These are phyloP conservation scores for Caenorhabditis wallacei DNA, from an alignment of 2,888 invertebrate species.

Conservation along the genomic window DNA sequence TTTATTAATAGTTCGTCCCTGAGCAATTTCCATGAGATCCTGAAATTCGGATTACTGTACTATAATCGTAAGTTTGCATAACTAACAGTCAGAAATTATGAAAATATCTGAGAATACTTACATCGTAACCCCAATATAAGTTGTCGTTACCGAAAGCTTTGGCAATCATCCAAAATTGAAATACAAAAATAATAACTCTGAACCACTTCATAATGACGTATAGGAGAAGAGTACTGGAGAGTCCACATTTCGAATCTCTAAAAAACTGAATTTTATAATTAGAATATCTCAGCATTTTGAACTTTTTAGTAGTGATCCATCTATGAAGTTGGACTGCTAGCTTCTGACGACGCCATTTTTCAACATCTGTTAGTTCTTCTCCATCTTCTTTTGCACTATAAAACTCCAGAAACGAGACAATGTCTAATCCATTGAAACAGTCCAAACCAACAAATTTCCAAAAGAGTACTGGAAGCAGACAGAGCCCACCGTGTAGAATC, in stretches of 20 bases:
- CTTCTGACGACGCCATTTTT: not conserved
- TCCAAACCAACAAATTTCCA: slow-evolving; percentile 55
- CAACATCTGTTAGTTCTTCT: not conserved
- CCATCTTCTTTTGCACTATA: not conserved
- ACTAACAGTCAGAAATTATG: too few relatives aligned
- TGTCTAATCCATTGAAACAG: slow-evolving; percentile 19
- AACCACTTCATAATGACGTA: slow-evolving; percentile 58
- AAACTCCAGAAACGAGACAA: slow-evolving; percentile 13
- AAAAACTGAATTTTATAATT: not conserved
- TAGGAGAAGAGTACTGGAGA: slow-evolving; percentile 17
- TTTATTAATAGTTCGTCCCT: slow-evolving; percentile 8
- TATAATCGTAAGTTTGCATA: not conserved
- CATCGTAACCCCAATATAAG: slow-evolving; percentile 58
- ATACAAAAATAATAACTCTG: slow-evolving; percentile 23
- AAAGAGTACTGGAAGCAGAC: slow-evolving; percentile 30
- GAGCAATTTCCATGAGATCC: not conserved
- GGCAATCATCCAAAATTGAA: slow-evolving; percentile 52
- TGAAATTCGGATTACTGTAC: not conserved
- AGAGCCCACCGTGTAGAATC: not conserved
- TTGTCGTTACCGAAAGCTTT: slow-evolving; percentile 51
- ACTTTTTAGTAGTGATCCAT: slow-evolving; percentile 32
- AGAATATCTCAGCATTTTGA: not conserved
- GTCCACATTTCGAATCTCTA: slow-evolving; percentile 12
- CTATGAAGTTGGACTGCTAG: slow-evolving; percentile 5
- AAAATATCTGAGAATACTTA: slow-evolving; percentile 35